Base-by-base conservation (phyloP, 2,113 vertebrate genomes). In the Toxotes chatareus region DNA sequence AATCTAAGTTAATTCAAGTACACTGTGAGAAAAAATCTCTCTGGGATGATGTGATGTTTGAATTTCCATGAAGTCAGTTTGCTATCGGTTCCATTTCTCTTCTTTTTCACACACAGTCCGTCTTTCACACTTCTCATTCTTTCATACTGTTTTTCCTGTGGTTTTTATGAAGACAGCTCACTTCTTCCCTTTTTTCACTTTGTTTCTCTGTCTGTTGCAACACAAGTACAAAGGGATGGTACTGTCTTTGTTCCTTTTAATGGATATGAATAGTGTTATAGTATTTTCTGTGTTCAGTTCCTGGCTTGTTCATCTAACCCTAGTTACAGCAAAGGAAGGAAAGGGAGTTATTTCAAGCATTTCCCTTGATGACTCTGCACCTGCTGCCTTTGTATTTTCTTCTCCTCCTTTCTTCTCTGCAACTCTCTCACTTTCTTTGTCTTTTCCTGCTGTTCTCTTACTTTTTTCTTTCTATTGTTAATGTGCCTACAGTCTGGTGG, bases 311-410 rank as follows among this genome's bases (percentile, higher is more conserved):
- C 19, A 44, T 62, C 38, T 21, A 47, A 47, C n/a, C 4, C 23
- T n/a, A 36, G 10, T 67, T 67, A 46, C 6, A 11, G 11, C 4
- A n/a, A 7, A 32, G 3, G 12, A 56, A 64, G 11, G 2, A n/a
- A 7, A 32, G 3, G 12, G 47, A 64, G 42, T 60, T 51, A 64
- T 74, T 64, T 86, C 17, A 38, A 47, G 27, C n/a, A 57, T 73
- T 71, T 68, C 73, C 63, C 38, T 49, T 13, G 53, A 66, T 42
- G 31, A 34, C 53, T 10, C 11, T 53, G 65, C 80, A 86, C 38
- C 71, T 80, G 71, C n/a, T 66, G 76, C 42, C 49, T 84, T 44
- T 85, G 49, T 57, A 2, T 57, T 77, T 65, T 60, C 12, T 65
- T 16, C 19, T 62, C 65, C 14, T 14, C 71, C 32, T 7, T 12